Evolutionary conservation across 2,797 vertebrate species (phyloP).

Genomic region (Oryzias sinensis): DNA sequence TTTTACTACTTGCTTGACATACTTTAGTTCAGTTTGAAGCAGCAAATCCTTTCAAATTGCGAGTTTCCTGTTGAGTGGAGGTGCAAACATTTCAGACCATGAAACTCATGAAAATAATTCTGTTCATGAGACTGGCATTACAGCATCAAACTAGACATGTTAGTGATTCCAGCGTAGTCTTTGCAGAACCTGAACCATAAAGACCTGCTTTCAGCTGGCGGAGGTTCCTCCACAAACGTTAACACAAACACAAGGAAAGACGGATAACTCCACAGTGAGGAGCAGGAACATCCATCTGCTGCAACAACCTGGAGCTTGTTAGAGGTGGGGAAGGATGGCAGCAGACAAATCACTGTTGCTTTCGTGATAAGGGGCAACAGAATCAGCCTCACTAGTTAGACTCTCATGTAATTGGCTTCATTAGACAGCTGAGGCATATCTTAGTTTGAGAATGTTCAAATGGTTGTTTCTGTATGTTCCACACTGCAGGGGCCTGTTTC

Average conservation of each 20-base stretch:
- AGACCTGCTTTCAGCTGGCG: neutral
- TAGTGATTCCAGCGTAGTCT: neutral
- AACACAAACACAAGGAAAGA: constrained; percentile 4
- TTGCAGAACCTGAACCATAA: neutral
- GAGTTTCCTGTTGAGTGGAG: no score
- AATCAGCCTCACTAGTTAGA: constrained; percentile 2
- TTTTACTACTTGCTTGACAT: no score
- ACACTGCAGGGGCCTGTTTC: no score
- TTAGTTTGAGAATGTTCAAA: neutral
- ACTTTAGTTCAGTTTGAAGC: no score
- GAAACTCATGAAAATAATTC: no score
- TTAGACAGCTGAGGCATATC: no score
- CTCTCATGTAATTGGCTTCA: neutral
- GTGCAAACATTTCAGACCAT: no score
- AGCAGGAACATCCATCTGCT: constrained; percentile 10
- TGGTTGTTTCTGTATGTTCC: no score
- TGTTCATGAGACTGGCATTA: no score
- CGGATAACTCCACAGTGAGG: constrained; percentile 2
- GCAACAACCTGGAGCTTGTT: constrained; percentile 22
- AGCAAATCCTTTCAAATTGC: no score
- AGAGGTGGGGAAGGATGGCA: constrained; percentile 20
- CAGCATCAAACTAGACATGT: no score
- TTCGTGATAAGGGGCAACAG: constrained; percentile 1
- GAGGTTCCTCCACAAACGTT: neutral
- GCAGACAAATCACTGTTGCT: constrained; percentile 16